Conservation (phyloP, 1,140 invertebrate species). For the Drosophila leontia region DNA sequence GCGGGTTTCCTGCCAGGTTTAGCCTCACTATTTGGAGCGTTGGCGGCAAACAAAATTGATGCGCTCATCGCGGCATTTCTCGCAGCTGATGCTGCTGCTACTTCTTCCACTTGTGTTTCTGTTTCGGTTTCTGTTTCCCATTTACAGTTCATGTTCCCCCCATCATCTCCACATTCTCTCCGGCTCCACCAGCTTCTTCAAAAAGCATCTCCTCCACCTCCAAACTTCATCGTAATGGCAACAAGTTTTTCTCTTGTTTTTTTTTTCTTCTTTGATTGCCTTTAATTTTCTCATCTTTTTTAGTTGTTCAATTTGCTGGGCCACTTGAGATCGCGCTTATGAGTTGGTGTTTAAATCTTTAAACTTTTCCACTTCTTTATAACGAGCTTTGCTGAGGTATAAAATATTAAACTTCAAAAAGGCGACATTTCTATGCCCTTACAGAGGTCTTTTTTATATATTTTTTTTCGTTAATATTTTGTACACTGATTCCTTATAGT, state of each 20-base stretch:
- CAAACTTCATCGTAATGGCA: constrained; percentile 43
- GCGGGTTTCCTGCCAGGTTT: not conserved
- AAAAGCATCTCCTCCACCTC: constrained; percentile 6
- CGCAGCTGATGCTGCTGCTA: constrained; percentile 28
- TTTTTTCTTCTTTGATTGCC: constrained; percentile 5
- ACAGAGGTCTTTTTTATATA: not conserved
- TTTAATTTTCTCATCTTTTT: constrained; percentile 37
- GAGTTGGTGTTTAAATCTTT: constrained; percentile 37
- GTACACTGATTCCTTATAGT: not conserved
- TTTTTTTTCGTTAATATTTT: not conserved
- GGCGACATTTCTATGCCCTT: not conserved
- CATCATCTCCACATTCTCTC: constrained; percentile 5
- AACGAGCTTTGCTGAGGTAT: constrained; percentile 5
- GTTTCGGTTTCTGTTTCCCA: constrained; percentile 34
- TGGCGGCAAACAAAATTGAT: constrained; percentile 56
- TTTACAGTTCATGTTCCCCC: constrained; percentile 36
- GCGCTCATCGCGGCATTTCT: constrained; percentile 61
- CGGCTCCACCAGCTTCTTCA: constrained; percentile 1
- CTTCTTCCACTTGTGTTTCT: not conserved
- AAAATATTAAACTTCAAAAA: too few relatives aligned
- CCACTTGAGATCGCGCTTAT: constrained; percentile 40
- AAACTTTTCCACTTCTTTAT: constrained; percentile 15
- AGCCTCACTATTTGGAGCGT: constrained; percentile 1
- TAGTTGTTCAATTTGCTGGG: constrained; percentile 37
- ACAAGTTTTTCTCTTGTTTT: constrained; percentile 47